These are phyloP conservation scores for Venustoraphidia nigricollis DNA, from an alignment of 2,888 invertebrate genomes.

Conservation along the genomic window DNA sequence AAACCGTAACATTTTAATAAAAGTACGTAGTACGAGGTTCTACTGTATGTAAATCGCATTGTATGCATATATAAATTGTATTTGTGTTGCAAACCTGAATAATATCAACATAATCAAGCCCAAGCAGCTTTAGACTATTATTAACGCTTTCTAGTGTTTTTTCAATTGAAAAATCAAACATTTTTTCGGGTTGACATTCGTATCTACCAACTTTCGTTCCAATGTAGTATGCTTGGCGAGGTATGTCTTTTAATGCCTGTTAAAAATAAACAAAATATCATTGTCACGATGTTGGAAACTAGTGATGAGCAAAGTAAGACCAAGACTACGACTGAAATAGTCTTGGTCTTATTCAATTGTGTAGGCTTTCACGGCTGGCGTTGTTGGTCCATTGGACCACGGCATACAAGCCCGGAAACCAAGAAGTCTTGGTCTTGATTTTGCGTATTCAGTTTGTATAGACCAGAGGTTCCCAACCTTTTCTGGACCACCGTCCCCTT, in stretches of 20 bases:
- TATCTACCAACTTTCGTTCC: conserved; percentile 90
- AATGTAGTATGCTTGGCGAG: conserved; percentile 68
- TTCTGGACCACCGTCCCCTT: too few species aligned
- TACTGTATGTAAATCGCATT: conserved; percentile 1
- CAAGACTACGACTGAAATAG: too few species aligned
- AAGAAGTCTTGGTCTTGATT: too few species aligned
- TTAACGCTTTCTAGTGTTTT: conserved; percentile 62
- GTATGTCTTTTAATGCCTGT: conserved; percentile 60
- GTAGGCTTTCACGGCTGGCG: too few species aligned
- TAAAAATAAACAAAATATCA: conserved; percentile 8
- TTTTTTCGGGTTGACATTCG: conserved; percentile 44
- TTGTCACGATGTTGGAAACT: neutral
- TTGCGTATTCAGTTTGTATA: too few species aligned
- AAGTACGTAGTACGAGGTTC: neutral
- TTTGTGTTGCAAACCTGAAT: conserved; percentile 50
- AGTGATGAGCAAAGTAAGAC: too few species aligned
- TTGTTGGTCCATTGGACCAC: too few species aligned
- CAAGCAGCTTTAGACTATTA: conserved; percentile 53
- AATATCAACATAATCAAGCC: conserved; percentile 72
- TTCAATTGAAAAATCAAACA: conserved; percentile 76
- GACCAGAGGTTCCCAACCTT: too few species aligned
- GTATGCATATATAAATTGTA: neutral
- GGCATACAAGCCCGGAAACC: too few species aligned
- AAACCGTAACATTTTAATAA: too few species aligned
- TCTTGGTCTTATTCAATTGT: too few species aligned